Conservation (phyloP, 2,888 invertebrate species). For the Andrena flavipes region DNA sequence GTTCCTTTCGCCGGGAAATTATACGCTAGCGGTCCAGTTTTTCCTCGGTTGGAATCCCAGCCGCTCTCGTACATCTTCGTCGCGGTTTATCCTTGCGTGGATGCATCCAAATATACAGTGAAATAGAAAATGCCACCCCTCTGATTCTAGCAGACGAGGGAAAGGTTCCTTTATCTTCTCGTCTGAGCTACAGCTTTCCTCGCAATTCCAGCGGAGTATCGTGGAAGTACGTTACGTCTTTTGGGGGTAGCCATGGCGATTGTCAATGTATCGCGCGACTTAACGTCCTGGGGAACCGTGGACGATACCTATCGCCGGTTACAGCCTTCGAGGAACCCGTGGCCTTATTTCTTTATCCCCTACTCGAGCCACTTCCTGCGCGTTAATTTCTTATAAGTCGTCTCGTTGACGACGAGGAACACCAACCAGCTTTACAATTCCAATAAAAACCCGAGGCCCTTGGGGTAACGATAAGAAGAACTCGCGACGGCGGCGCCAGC, state of each 20-base stretch:
- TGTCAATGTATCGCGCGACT: slow-evolving; percentile 49
- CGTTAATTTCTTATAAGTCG: slow-evolving; percentile 7
- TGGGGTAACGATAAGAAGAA: background rate
- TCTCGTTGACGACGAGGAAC: background rate
- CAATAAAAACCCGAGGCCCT: background rate
- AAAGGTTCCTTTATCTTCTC: background rate
- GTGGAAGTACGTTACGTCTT: slow-evolving; percentile 37
- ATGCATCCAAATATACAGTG: background rate
- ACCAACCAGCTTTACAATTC: background rate
- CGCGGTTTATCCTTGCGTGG: background rate
- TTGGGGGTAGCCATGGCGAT: slow-evolving; percentile 39
- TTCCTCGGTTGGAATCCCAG: background rate
- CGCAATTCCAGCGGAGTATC: slow-evolving; percentile 16
- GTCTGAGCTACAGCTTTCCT: background rate
- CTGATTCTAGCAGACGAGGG: background rate
- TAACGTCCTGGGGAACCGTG: slow-evolving; percentile 32
- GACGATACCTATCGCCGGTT: slow-evolving; percentile 13
- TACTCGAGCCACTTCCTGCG: slow-evolving; percentile 2
- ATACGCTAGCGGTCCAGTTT: slow-evolving; percentile 10
- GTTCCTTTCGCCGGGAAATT: slow-evolving; percentile 4
- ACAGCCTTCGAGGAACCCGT: background rate
- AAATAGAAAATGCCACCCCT: background rate
- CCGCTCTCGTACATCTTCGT: background rate
- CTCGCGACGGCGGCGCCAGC: background rate
- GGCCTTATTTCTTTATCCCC: background rate